Base-by-base conservation (phyloP, 2,888 invertebrate genomes). In the Drosophila demipolita region DNA sequence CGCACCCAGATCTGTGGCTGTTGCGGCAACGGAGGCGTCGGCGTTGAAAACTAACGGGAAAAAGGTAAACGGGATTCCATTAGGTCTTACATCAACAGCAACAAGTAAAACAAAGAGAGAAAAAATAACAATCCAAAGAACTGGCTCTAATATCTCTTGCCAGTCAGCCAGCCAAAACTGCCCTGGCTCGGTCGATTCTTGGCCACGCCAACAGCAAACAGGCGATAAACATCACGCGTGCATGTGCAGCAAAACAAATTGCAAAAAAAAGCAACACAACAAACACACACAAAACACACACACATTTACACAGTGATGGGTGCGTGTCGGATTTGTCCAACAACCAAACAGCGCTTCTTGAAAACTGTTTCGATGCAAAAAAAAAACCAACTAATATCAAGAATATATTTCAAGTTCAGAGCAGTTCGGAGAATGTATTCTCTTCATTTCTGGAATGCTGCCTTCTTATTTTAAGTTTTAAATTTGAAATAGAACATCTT, bases 1-100 rank as follows among this genome's bases (percentile, higher is more conserved):
- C 55, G 40, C 33, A 26, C 55, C 38, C 36, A 52, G 69, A 40
- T 29, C 63, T 38, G 57, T 42, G 48, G 49, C 63, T 35, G 50
- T 59, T 33, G 68, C 59, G 53, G 48, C 75, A 59, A 70, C 69
- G 36, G 82, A 75, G 83, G 89, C 80, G 85, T 85, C 80, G 89
- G 87, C 78, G 89, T 83, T 87, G 87, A 90, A 90, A 83, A 84
- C 88, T 92, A 92, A 92, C 92, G 92, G 92, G 91, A 92, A 92
- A 92, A 92, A 92, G 92, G 92, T 92, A 92, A 92, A 91, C 90
- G 85, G 90, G 90, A 91, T 91, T 89, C 85, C 87, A 89, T 90
- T 90, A 90, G 89, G 87, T 87, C 55, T 55, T 88, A 88, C 78
- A 77, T 82, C 82, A 71, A 83, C 77, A 80, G 35, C 61, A 53